These are phyloP conservation scores for Mermis nigrescens DNA, from an alignment of 2,888 invertebrate species.

Conservation along the genomic window DNA sequence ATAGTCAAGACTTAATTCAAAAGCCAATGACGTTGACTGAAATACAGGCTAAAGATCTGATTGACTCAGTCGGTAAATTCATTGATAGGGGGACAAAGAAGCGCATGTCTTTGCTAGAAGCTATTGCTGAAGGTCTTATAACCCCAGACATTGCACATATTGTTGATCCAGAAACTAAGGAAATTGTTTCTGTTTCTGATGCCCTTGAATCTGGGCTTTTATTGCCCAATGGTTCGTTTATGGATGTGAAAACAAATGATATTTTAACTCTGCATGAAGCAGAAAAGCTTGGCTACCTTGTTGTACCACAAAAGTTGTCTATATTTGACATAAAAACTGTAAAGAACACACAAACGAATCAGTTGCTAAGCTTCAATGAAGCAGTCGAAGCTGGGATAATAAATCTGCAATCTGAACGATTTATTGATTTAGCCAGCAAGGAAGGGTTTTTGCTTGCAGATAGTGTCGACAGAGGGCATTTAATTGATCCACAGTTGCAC, in stretches of 20 bases:
- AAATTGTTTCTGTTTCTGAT: constrained; percentile 60
- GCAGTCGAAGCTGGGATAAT: constrained; percentile 57
- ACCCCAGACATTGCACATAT: constrained; percentile 68
- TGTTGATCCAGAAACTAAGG: constrained; percentile 55
- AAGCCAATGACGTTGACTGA: constrained; percentile 85
- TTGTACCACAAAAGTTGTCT: constrained; percentile 63
- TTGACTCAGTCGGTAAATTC: constrained; percentile 56
- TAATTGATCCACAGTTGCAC: constrained; percentile 32
- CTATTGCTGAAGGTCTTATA: constrained; percentile 63
- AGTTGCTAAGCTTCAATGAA: constrained; percentile 62
- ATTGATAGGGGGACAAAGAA: constrained; percentile 58
- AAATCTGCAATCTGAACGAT: constrained; percentile 42
- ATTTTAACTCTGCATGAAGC: constrained; percentile 54
- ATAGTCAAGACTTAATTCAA: constrained; percentile 54
- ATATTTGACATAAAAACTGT: constrained; percentile 81
- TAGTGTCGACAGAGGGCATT: constrained; percentile 31
- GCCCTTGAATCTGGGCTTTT: constrained; percentile 63
- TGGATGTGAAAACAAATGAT: constrained; percentile 41
- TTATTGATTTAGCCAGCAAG: constrained; percentile 23
- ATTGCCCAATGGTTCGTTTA: constrained; percentile 51
- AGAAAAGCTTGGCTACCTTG: constrained; percentile 65
- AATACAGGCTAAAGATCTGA: constrained; percentile 52
- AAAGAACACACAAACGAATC: constrained; percentile 57
- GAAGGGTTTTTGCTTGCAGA: constrained; percentile 23
- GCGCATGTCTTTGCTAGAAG: constrained; percentile 55